Percentiles rank a stretch among this genome's conserved stretches.
Evolutionary conservation across 37 sponge, comb jelly and placozoan genomes (phyloP).

Genomic region (Ephydatia muelleri): DNA sequence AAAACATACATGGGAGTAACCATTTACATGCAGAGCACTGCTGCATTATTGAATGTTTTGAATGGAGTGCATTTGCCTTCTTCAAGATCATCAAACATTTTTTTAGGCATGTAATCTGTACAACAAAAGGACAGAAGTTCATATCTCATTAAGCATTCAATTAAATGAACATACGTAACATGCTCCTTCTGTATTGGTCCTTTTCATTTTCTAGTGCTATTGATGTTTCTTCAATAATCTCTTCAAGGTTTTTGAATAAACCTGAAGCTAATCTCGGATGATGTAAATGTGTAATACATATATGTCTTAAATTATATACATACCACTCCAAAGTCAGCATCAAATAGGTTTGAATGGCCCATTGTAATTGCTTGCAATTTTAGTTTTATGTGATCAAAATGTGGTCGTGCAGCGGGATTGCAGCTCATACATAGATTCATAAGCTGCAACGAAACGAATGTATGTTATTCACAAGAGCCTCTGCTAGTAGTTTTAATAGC

Average conservation of each 20-base stretch:
- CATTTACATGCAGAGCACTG: neutral
- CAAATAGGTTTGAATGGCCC: neutral
- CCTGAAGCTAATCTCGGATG: neutral
- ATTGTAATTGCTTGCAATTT: neutral
- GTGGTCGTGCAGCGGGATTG: neutral
- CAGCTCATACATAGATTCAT: neutral
- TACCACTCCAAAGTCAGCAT: constrained; percentile 4
- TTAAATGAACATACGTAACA: neutral
- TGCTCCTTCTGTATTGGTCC: neutral
- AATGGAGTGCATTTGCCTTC: neutral
- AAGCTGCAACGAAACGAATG: neutral
- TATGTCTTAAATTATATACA: no score
- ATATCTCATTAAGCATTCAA: no score
- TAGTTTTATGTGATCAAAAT: neutral
- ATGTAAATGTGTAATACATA: neutral
- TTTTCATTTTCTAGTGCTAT: neutral
- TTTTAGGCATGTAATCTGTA: neutral
- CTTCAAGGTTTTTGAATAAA: constrained; percentile 22
- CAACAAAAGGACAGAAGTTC: neutral
- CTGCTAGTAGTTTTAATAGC: neutral
- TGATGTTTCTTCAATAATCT: neutral
- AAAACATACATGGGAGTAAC: no score
- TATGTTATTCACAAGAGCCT: neutral
- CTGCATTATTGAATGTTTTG: neutral
- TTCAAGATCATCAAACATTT: neutral